Evolutionary conservation across 2,797 vertebrate genomes (phyloP), one percentile per base, ranked within the genome.

Genomic region (Yasuhikotakia modesta): DNA sequence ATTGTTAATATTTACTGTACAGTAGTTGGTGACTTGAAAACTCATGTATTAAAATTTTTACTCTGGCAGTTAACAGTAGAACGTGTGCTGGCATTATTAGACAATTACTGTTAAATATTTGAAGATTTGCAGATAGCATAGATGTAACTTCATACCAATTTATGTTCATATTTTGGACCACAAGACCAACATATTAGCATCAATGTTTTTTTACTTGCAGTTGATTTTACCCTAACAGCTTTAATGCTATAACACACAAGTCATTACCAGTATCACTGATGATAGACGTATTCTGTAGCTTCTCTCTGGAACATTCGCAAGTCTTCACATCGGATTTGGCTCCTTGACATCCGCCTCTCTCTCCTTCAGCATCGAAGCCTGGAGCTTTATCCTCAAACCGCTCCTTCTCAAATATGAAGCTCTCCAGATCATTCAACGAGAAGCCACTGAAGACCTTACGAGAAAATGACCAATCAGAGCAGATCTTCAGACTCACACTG

Each of bases 401-500:
- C 75, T 95, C 95, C 87, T 94, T 95, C 74, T 96, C 94, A 21
- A 88, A 83, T 82, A 99, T 90, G 73, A 96, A 96, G 57, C 89
- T 91, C 67, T 96, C 92, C 88, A 99, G 88, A 19, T 88, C 93
- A 70, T 80, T 88, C 80, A 95, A 79, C 0, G 94, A 92, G 65
- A 95, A 87, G 30, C 91, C 81, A 12, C 90, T 94, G 6, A 95
- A 92, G 45, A 93, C 92, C 97, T 99, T 79, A 0, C 78, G 84
- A 4, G 68, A 10, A 2, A 1, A 63, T 3, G 55, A 53, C 19
- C 48, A 32, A 48, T 55, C 58, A 39, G 73, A 17, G 57, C 5
- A 57, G 1, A 65, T 4, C 24, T 57, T 45, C 32, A 43, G 8
- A 4, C 24, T 5, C 43, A 43, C 39, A 73, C 0, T 1, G 14